These are phyloP conservation scores for Brachyrhaphis roseni DNA, from an alignment of 2,797 vertebrate species.

Conservation along the genomic window DNA sequence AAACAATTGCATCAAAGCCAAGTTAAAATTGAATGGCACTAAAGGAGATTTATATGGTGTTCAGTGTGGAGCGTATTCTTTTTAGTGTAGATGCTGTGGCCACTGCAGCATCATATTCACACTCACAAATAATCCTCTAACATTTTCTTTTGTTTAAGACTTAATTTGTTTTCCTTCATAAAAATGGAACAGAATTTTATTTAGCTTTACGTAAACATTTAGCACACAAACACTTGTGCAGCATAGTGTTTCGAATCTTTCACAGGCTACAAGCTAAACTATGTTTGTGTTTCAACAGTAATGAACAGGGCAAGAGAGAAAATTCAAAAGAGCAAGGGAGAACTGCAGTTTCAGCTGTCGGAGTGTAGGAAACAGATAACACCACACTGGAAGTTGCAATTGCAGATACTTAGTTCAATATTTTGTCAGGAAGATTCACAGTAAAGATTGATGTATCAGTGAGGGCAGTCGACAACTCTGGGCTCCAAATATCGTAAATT, in stretches of 20 bases:
- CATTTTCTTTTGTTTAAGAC: not conserved
- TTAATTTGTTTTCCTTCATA: conserved; percentile 9
- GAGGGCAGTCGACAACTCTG: not conserved
- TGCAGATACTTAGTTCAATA: not conserved
- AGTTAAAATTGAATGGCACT: not conserved
- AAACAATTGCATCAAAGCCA: conserved; percentile 5
- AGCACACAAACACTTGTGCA: conserved; percentile 25
- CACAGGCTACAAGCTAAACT: conserved; percentile 29
- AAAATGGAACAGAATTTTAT: not conserved
- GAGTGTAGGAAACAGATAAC: not conserved
- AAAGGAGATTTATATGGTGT: not conserved
- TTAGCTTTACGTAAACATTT: not conserved
- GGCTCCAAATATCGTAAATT: conserved; percentile 21
- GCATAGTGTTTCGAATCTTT: conserved; percentile 17
- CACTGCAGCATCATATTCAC: not conserved
- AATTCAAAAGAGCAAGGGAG: not conserved
- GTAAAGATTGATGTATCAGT: conserved; percentile 25
- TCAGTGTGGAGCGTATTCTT: not conserved
- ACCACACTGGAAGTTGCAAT: not conserved
- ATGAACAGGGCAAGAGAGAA: conserved; percentile 17
- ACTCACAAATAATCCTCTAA: not conserved
- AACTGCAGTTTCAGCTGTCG: conserved; percentile 12
- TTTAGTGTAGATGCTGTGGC: not conserved
- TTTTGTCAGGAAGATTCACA: not conserved
- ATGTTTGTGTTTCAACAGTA: conserved; percentile 34